Evolutionary conservation across 2,113 vertebrate species (phyloP).

Genomic region (Paramormyrops kingsleyae): DNA sequence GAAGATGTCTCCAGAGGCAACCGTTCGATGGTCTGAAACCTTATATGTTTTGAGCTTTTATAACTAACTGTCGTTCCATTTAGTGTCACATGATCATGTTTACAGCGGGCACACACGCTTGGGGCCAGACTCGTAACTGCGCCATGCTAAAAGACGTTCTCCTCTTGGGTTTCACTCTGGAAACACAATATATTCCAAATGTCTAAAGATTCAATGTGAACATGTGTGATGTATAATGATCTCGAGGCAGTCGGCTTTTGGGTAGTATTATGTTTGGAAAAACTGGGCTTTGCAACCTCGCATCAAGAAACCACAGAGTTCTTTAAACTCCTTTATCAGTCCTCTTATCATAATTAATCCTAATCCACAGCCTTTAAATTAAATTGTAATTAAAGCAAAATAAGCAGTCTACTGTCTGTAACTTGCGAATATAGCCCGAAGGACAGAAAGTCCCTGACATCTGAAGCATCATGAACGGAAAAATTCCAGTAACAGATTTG

Average conservation of each 20-base stretch:
- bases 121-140: not conserved
- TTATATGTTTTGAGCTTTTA: not conserved
- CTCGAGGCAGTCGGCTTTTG: not conserved
- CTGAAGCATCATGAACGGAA: not conserved
- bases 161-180: not conserved
- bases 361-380: not conserved
- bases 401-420: not conserved
- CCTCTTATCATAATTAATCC: not conserved
- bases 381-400: not conserved
- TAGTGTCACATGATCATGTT: not conserved
- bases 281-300: not conserved
- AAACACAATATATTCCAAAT: slow-evolving; percentile 13
- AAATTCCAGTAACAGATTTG: not conserved
- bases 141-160: not conserved
- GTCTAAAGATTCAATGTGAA: not conserved
- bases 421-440: not conserved
- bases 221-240: not conserved
- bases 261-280: not conserved
- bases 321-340: not conserved
- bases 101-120: not conserved
- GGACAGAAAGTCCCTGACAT: not conserved
- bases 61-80: not conserved
- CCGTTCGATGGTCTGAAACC: not conserved
- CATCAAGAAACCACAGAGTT: not conserved
- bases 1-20: not conserved